Evolutionary conservation across 2,797 vertebrate species (phyloP).

Genomic region (Thaleichthys pacificus): DNA sequence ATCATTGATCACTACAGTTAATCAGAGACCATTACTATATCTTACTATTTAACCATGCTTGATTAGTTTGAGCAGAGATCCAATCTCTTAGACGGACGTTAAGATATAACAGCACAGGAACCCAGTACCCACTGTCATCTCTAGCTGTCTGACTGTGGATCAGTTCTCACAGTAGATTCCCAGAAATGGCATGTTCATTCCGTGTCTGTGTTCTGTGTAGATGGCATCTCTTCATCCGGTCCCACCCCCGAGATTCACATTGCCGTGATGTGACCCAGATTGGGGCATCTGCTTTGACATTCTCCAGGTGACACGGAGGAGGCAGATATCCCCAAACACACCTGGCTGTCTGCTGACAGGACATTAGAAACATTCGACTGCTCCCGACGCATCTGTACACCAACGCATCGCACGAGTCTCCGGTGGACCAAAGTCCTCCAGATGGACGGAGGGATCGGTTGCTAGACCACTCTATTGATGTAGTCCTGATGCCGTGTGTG

Average conservation of each 20-base stretch:
- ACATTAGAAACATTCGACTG: background rate
- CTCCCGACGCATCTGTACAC: background rate
- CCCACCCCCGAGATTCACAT: background rate
- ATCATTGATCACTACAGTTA: background rate
- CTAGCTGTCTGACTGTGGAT: background rate
- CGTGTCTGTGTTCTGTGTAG: background rate
- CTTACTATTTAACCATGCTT: constrained; percentile 34
- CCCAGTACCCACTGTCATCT: background rate
- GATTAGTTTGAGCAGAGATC: background rate
- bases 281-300: no score
- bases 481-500: constrained; percentile 14
- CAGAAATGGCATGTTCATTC: background rate
- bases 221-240: background rate
- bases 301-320: background rate
- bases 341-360: background rate
- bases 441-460: constrained; percentile 59
- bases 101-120: background rate
- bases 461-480: constrained; percentile 22
- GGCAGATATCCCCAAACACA: background rate
- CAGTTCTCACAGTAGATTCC: background rate
- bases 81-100: no score
- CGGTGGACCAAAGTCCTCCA: constrained; percentile 69
- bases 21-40: constrained; percentile 10
- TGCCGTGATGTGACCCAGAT: background rate
- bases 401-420: constrained; percentile 23